Evolutionary conservation across 2,888 invertebrate genomes (phyloP), one percentile per base, ranked within the genome.

Genomic region (Eupeodes luniger): DNA sequence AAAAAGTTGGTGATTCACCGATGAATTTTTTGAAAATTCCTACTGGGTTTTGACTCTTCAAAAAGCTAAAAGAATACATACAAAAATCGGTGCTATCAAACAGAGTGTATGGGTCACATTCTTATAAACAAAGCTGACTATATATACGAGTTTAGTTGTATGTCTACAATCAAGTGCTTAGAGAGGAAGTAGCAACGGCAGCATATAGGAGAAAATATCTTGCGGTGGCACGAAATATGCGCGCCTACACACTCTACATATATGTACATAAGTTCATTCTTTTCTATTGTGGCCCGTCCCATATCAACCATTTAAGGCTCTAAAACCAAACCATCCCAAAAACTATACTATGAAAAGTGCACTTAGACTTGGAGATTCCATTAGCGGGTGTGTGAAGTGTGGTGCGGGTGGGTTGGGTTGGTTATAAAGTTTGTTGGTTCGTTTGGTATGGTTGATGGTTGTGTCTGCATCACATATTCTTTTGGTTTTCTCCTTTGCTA

Each of bases 281-380:
- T 66, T 67, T 70, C 74, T 75, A 51, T 83, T 67, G 51, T 62
- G 40, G 51, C 59, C 77, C 51, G 40, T 64, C 44, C 72, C 79
- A 67, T 75, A 61, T 69, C 14, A 82, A 61, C 49, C 82, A 59
- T 70, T 75, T 80, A 66, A 80, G 84, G 84, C 74, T 79, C 69
- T 75, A n/a, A 72, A 72, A 66, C 40, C 40, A 40, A 40, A 9
- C 40, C 40, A 40, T 40, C 40, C 78, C 85, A 78, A 51, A 88
- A 88, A 88, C 88, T 88, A 81, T 85, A 78, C 88, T 81, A 85
- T 85, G 81, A 85, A 88, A 88, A 88, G 88, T 88, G 88, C 88
- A 88, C 88, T 88, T 88, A 88, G 88, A 78, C 81, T 62, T 59
- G 84, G 78, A 88, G 88, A 85, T 88, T 88, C 88, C 88, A 88